Evolutionary conservation across 2,113 vertebrate species (phyloP).

Genomic region (Cyanocitta stelleri): DNA sequence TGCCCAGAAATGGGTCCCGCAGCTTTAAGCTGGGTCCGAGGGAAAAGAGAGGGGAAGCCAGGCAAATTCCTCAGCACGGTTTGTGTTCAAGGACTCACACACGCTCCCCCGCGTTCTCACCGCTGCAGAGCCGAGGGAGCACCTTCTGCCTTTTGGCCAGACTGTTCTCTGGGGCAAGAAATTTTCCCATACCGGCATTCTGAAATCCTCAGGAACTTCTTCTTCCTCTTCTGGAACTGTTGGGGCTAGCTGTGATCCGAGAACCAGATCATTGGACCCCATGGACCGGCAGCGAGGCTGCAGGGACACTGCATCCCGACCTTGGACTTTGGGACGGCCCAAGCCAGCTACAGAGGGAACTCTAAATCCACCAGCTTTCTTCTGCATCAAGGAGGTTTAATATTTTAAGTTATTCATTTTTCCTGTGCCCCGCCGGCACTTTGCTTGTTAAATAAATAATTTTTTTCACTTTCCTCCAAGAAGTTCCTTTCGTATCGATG

Average conservation of each 20-base stretch:
- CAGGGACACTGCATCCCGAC: not conserved
- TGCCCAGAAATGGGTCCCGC: not conserved
- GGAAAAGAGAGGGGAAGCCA: not conserved
- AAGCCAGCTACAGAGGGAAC: not conserved
- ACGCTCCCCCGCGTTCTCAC: not conserved
- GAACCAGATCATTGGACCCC: not conserved
- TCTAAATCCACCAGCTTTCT: not conserved
- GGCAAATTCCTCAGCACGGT: not conserved
- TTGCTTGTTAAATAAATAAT: not conserved
- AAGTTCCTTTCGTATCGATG: not conserved
- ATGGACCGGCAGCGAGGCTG: not conserved
- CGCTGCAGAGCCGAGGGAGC: not conserved
- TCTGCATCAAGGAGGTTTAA: not conserved
- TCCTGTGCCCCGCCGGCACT: not conserved
- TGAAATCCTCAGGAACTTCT: not conserved
- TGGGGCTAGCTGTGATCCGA: not conserved
- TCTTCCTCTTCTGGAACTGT: not conserved
- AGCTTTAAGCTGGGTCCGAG: not conserved
- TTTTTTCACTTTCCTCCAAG: not conserved
- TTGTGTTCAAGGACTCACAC: not conserved
- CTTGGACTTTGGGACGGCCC: not conserved
- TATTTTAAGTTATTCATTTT: not conserved
- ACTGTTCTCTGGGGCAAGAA: not conserved
- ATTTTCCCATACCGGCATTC: not conserved
- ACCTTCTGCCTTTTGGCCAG: not conserved